phyloP scores from a whole-genome alignment of 2,888 invertebrate species.

The Sclerodermus sp. region DNA sequence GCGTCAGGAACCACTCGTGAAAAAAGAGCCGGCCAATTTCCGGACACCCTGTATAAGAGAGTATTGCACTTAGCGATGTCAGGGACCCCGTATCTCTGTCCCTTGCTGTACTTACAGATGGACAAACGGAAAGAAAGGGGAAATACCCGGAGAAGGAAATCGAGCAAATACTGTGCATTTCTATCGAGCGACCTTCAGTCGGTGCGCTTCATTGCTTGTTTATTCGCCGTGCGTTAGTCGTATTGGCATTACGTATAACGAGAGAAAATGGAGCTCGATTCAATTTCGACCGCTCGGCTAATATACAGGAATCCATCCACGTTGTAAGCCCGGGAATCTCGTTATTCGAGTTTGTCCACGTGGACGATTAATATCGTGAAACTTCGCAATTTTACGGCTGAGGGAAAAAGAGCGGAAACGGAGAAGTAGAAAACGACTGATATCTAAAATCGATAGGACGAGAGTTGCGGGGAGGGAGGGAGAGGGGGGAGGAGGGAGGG shows the following conservation, averaged over 20 bases:
- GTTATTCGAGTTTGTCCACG: conserved; percentile 29
- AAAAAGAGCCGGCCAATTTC: too few species aligned
- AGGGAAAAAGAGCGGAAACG: neutral
- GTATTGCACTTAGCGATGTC: too few species aligned
- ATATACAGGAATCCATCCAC: conserved; percentile 5
- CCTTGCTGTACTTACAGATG: too few species aligned
- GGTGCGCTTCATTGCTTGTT: neutral
- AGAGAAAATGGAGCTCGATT: conserved; percentile 10
- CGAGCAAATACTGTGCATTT: too few species aligned
- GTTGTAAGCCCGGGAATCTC: conserved; percentile 19
- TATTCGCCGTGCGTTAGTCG: neutral
- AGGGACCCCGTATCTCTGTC: too few species aligned
- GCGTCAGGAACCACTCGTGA: too few species aligned
- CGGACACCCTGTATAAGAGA: too few species aligned
- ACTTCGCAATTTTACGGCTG: conserved; percentile 28
- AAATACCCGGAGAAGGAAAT: too few species aligned
- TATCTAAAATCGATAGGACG: too few species aligned
- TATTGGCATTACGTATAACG: conserved; percentile 6
- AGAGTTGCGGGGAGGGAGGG: too few species aligned
- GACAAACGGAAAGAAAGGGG: too few species aligned
- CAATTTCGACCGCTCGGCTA: conserved; percentile 7
- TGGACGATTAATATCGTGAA: conserved; percentile 37
- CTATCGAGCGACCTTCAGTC: too few species aligned
- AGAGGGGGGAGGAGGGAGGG: neutral
- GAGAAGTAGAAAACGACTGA: conserved; percentile 6